These are phyloP conservation scores for Troglohyphantes excavatus DNA, from an alignment of 2,888 invertebrate genomes.

Conservation along the genomic window DNA sequence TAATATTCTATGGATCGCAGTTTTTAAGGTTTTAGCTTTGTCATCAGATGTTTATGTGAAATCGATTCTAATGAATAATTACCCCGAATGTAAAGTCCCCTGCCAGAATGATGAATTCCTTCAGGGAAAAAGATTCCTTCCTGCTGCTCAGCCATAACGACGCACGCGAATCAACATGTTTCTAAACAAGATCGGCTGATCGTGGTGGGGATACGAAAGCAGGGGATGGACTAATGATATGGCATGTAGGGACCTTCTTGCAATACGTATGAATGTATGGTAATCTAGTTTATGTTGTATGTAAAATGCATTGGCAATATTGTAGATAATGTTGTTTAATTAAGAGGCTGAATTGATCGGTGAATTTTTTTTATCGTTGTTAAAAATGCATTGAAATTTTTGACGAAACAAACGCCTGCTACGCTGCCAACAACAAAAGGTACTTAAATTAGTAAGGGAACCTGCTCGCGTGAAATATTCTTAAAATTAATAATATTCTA, in stretches of 20 bases:
- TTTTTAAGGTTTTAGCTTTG: too few relatives aligned
- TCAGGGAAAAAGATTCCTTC: constrained; percentile 12
- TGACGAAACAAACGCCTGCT: too few relatives aligned
- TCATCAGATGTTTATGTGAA: constrained; percentile 60
- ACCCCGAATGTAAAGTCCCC: constrained; percentile 47
- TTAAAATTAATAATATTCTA: too few relatives aligned
- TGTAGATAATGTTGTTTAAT: too few relatives aligned
- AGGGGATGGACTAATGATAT: neutral
- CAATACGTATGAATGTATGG: neutral
- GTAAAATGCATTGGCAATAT: neutral
- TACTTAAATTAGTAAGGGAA: too few relatives aligned
- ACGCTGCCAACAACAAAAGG: too few relatives aligned
- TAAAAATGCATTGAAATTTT: too few relatives aligned
- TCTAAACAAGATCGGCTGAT: constrained; percentile 25
- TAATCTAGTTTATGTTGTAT: neutral
- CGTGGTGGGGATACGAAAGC: neutral
- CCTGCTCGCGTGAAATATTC: too few relatives aligned
- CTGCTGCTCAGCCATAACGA: constrained; percentile 8
- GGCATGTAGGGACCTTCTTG: neutral
- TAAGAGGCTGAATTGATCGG: too few relatives aligned
- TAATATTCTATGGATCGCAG: too few relatives aligned
- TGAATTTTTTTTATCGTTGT: too few relatives aligned
- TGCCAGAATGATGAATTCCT: constrained; percentile 46
- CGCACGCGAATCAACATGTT: constrained; percentile 51
- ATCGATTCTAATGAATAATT: constrained; percentile 66